Conservation (phyloP, 1,140 invertebrate species). For the Galleria mellonella region DNA sequence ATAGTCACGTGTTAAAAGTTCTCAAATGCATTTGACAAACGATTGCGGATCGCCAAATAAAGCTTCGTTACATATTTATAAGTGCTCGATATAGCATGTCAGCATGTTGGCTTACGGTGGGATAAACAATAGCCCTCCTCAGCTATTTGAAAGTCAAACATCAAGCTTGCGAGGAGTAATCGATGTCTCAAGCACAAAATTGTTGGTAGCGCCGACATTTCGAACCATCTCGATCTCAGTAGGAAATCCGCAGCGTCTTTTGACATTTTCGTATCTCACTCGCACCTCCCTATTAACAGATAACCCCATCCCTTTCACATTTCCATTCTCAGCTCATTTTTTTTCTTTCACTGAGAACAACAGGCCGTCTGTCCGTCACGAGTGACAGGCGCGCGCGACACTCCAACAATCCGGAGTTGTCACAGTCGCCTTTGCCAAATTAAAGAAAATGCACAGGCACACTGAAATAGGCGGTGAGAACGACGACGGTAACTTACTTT, state of each 20-base stretch:
- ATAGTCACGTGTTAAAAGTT: no score
- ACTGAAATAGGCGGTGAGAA: slow-evolving; percentile 38
- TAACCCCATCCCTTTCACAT: slow-evolving; percentile 29
- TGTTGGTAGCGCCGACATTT: slow-evolving; percentile 39
- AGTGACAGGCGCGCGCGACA: slow-evolving; percentile 44
- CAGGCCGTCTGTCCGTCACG: slow-evolving; percentile 45
- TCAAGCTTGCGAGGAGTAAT: slow-evolving; percentile 41
- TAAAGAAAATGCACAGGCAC: slow-evolving; percentile 47
- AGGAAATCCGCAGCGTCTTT: slow-evolving; percentile 31
- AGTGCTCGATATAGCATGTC: slow-evolving; percentile 42
- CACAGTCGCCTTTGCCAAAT: slow-evolving; percentile 51
- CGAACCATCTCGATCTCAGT: slow-evolving; percentile 23
- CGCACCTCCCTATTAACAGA: slow-evolving; percentile 4
- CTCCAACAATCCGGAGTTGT: slow-evolving; percentile 45
- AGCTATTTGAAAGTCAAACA: slow-evolving; percentile 63
- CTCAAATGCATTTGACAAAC: slow-evolving; percentile 26
- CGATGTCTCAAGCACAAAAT: slow-evolving; percentile 58
- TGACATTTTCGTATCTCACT: slow-evolving; percentile 30
- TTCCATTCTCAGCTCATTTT: slow-evolving; percentile 36
- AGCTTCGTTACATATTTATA: slow-evolving; percentile 53
- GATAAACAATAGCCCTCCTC: slow-evolving; percentile 46
- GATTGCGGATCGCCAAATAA: slow-evolving; percentile 40
- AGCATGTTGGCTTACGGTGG: slow-evolving; percentile 30
- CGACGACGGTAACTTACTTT: slow-evolving; percentile 19
- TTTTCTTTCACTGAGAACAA: slow-evolving; percentile 32